These are phyloP conservation scores for Chelmon rostratus DNA, from an alignment of 2,797 vertebrate genomes.

Conservation along the genomic window DNA sequence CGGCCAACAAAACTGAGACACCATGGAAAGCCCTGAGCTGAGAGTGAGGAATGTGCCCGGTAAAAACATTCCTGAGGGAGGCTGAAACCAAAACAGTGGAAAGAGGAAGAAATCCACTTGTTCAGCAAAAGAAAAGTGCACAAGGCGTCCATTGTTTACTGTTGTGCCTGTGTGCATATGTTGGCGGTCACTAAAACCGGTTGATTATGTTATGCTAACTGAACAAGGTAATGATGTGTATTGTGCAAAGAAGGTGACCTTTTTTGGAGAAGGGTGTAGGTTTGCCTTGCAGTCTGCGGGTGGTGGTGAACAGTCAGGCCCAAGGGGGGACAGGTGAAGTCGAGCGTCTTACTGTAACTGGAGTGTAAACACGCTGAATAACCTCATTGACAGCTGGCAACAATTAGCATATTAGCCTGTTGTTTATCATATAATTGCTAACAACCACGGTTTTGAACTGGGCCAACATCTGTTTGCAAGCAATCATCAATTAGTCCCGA, in stretches of 20 bases:
- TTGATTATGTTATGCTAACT: slow-evolving; percentile 82
- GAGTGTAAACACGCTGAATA: slow-evolving; percentile 75
- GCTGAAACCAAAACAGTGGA: slow-evolving; percentile 78
- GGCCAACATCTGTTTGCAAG: slow-evolving; percentile 84
- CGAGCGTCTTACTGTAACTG: slow-evolving; percentile 81
- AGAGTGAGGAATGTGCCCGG: slow-evolving; percentile 74
- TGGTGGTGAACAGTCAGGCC: slow-evolving; percentile 43
- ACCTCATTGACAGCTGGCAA: slow-evolving; percentile 79
- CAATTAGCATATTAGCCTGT: slow-evolving; percentile 87
- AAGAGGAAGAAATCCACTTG: slow-evolving; percentile 77
- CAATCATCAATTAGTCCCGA: slow-evolving; percentile 81
- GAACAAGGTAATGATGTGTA: slow-evolving; percentile 72
- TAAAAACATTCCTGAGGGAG: slow-evolving; percentile 81
- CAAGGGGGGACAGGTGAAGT: slow-evolving; percentile 75
- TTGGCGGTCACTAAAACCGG: slow-evolving; percentile 52
- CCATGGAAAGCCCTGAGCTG: slow-evolving; percentile 67
- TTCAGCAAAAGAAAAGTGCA: slow-evolving; percentile 75
- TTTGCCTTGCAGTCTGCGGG: slow-evolving; percentile 37
- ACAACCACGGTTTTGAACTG: slow-evolving; percentile 72
- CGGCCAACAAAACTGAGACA: slow-evolving; percentile 62
- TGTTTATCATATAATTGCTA: slow-evolving; percentile 88
- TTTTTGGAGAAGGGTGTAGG: slow-evolving; percentile 38
- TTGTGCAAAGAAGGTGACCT: slow-evolving; percentile 69
- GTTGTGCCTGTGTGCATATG: slow-evolving; percentile 62
- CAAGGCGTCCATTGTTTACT: slow-evolving; percentile 79